These are phyloP conservation scores for Chorisops tibialis DNA, from an alignment of 2,888 invertebrate genomes.

Conservation along the genomic window DNA sequence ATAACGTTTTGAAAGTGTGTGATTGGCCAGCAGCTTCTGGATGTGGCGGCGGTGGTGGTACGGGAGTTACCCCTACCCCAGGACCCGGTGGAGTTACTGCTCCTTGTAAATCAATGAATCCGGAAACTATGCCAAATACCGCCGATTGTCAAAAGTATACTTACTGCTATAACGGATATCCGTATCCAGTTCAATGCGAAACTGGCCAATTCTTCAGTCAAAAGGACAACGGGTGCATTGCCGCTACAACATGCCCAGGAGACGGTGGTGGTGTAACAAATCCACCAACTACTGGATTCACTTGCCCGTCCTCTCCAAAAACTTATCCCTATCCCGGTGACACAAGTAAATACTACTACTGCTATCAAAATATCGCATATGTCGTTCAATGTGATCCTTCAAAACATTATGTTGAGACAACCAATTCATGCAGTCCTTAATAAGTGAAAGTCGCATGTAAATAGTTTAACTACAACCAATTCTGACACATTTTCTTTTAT, in stretches of 20 bases:
- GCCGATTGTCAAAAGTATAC: neutral
- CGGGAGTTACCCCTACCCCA: neutral
- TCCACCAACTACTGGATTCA: neutral
- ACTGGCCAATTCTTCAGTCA: neutral
- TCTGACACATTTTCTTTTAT: too few species aligned
- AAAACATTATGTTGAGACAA: too few species aligned
- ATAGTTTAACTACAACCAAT: too few species aligned
- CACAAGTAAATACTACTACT: slow-evolving; percentile 44
- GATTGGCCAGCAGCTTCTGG: slow-evolving; percentile 4
- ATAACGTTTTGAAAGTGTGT: neutral
- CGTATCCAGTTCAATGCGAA: neutral
- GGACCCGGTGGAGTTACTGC: neutral
- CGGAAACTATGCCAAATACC: neutral
- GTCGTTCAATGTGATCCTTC: slow-evolving; percentile 39
- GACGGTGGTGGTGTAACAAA: neutral
- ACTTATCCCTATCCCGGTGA: slow-evolving; percentile 40
- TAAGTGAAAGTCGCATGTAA: too few species aligned
- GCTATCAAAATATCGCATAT: slow-evolving; percentile 37
- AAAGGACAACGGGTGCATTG: neutral
- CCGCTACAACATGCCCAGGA: neutral
- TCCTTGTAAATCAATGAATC: neutral
- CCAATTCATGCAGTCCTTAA: too few species aligned
- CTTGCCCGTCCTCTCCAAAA: neutral
- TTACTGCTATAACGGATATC: neutral
- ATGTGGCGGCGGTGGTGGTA: neutral